A percentile compares a stretch with the other conserved stretches of the same genome.
Conservation (phyloP, 2,113 vertebrate species). For the Dicerorhinus sumatrensis region DNA sequence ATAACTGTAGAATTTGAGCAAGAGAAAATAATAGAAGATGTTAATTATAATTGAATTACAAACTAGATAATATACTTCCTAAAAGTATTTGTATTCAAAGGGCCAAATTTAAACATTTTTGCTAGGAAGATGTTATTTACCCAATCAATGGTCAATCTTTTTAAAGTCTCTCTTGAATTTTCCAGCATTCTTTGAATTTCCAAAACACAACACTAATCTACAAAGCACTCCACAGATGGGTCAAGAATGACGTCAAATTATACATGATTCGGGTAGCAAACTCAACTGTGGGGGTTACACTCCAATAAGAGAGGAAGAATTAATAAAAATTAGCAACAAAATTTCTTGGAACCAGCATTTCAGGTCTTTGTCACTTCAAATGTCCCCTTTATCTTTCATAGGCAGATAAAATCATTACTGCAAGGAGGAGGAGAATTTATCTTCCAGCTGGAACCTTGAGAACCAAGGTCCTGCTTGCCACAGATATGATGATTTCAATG, state of each 20-base stretch:
- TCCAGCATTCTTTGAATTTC: constrained; percentile 12
- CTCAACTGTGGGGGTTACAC: background rate
- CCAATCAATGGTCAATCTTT: constrained; percentile 26
- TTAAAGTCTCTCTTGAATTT: constrained; percentile 20
- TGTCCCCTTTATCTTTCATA: background rate
- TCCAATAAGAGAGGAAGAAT: background rate
- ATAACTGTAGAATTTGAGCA: background rate
- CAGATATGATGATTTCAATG: background rate
- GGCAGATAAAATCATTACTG: constrained; percentile 44
- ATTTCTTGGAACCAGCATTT: constrained; percentile 34
- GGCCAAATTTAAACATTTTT: background rate
- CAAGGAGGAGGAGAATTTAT: background rate
- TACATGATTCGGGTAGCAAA: constrained; percentile 10
- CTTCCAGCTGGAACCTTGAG: background rate
- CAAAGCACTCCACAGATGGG: background rate
- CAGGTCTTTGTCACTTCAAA: constrained; percentile 27
- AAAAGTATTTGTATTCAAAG: constrained; percentile 31
- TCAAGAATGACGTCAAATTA: constrained; percentile 48
- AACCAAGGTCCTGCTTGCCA: background rate
- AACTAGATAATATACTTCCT: constrained; percentile 2
- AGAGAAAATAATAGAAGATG: constrained; percentile 18
- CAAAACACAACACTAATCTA: constrained; percentile 24
- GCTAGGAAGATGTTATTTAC: background rate
- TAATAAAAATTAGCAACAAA: constrained; percentile 34
- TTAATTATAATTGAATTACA: constrained; percentile 31